A percentile compares a stretch with the other conserved stretches of the same genome.
phyloP scores from a whole-genome alignment of 2,113 vertebrate genomes.

The Tragelaphus buxtoni region DNA sequence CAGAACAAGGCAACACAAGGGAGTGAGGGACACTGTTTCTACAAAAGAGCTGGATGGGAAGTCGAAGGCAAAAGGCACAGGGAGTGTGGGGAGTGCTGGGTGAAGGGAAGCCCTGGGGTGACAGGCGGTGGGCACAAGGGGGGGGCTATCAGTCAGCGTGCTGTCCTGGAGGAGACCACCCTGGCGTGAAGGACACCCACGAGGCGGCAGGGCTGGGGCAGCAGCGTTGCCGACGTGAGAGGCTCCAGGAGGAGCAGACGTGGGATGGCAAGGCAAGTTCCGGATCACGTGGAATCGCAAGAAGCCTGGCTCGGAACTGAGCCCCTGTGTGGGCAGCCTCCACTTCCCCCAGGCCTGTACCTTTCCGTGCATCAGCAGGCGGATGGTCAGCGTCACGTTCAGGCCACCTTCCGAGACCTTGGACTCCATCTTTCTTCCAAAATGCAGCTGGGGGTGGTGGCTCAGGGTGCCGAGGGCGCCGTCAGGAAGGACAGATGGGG shows the following conservation, averaged over 20 bases:
- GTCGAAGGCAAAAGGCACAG: background rate
- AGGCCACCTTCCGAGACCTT: conserved; percentile 96
- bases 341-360: conserved; percentile 71
- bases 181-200: fast-evolving
- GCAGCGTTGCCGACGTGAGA: fast-evolving
- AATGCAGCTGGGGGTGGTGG: conserved; percentile 66
- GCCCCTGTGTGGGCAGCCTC: background rate
- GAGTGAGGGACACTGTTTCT: background rate
- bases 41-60: background rate
- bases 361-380: conserved; percentile 99
- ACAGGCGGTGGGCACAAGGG: fast-evolving
- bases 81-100: background rate
- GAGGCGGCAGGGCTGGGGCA: fast-evolving
- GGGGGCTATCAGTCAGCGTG: background rate
- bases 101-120: background rate
- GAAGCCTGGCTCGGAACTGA: background rate
- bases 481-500: conserved; percentile 80
- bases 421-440: conserved; percentile 89
- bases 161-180: background rate
- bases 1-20: background rate
- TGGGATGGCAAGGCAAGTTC: background rate
- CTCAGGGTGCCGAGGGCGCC: conserved; percentile 69
- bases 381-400: conserved; percentile 98
- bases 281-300: background rate
- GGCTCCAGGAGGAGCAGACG: fast-evolving